Evolutionary conservation across 1,140 invertebrate species (phyloP), one percentile per base, ranked within the genome.

Genomic region (Listronotus oregonensis): DNA sequence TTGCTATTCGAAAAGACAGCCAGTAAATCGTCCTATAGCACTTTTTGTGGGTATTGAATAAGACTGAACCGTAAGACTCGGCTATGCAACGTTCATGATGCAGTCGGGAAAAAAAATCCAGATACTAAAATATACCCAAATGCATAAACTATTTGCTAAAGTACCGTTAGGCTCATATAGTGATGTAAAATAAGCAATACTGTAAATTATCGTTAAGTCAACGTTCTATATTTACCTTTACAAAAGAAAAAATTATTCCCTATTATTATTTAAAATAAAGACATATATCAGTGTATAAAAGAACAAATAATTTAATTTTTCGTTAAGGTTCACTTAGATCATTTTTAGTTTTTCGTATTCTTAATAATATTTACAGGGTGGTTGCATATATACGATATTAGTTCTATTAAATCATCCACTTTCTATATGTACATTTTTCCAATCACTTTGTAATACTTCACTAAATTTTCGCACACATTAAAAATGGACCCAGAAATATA

Each of bases 221-320:
- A 54, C 54, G 71, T 73, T 69, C 71, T n/a, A n/a, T 73, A 75
- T 71, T 73, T 75, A 73, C 73, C 70, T 73, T 71, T 71, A 73
- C 70, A 54, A 66, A 46, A 51, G 55, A 56, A 57, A 72, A 75
- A 72, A 73, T 70, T 69, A 77, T 77, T 77, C 77, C 77, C 77
- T 78, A 78, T 78, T 75, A 78, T 73, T 78, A 77, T 72, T 65
- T 73, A 75, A 75, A 73, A 61, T 71, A 71, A 73, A 74, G 71
- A 64, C 73, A 71, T 73, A 76, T 77, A 77, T 77, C 74, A 77
- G 70, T 78, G 76, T 78, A 78, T 75, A 78, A 77, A 76, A 66
- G 42, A 42, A 34, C 49, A 64, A 39, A 46, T 59, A 50, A 42
- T 43, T 9, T 21, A 46, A 10, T 49, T 27, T 27, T 27, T 27